Base-by-base conservation (phyloP, 2,888 invertebrate genomes). In the Parasteatoda lunata region DNA sequence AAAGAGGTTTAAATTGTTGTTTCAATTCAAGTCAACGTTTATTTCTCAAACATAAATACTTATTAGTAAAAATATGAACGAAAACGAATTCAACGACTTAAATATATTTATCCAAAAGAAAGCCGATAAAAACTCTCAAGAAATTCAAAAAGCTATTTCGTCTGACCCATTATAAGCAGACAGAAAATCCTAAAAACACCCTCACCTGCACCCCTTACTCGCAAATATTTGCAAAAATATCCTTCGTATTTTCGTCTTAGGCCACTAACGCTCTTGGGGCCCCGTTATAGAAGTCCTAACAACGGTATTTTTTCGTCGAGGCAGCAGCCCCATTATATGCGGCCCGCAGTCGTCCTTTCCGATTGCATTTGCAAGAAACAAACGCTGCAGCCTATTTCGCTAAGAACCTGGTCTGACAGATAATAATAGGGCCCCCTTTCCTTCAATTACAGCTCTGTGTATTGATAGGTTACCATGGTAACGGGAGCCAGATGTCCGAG, bases 401-500 rank as follows among this genome's bases (percentile, higher is more conserved):
- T 84, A 84, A 84, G 84, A 84, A 73, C 84, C 84, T n/a, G 68
- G 72, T 78, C 84, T 84, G 84, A 84, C 84, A 84, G 84, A 84
- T 84, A 84, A 84, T 84, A 84, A 84, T 84, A 84, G 84, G 84
- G 78, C 84, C 84, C 84, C 84, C 84, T 84, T 82, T 78, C 84
- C 84, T 84, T 84, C 84, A 84, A 84, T 84, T 84, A 84, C 84
- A 78, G 84, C 78, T 72, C 77, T 84, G 86, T 86, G 86, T 86
- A 86, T 86, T 81, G 86, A 86, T 86, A 80, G 81, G 86, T 86
- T 86, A 45, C 86, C 59, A 77, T 77, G 81, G 81, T 47, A 72
- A 86, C 86, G 86, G 86, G 86, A 86, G 86, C 86, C 86, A 86
- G 86, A 81, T 86, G 86, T 86, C 86, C 81, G 77, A 81, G 75